Percentiles rank a stretch among this genome's conserved stretches.
phyloP scores from a whole-genome alignment of 2,888 invertebrate genomes.

The Lithophane socia region DNA sequence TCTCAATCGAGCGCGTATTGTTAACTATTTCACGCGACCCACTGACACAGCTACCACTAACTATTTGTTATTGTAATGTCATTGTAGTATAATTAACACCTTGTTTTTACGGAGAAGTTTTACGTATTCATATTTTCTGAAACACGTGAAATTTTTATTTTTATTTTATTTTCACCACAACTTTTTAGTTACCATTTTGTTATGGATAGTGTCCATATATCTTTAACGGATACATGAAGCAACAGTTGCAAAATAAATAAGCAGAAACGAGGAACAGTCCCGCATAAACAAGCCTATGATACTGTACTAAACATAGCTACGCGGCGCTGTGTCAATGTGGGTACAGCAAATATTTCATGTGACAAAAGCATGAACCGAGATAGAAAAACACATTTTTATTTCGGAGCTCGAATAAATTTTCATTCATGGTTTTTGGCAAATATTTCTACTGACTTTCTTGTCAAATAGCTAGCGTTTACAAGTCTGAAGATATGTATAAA shows the following conservation, averaged over 20 bases:
- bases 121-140: constrained; percentile 4
- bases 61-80: constrained; percentile 64
- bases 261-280: constrained; percentile 29
- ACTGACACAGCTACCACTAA: constrained; percentile 72
- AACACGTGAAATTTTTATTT: not conserved
- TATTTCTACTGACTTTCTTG: constrained; percentile 30
- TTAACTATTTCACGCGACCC: constrained; percentile 70
- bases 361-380: constrained; percentile 56
- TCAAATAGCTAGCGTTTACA: constrained; percentile 27
- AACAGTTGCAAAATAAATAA: constrained; percentile 30
- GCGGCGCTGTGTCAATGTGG: constrained; percentile 54
- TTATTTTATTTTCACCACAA: too few relatives aligned
- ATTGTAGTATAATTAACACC: constrained; percentile 32
- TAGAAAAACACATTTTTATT: constrained; percentile 59
- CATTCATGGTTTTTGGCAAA: constrained; percentile 20
- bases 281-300: constrained; percentile 35
- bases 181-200: not conserved
- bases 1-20: constrained; percentile 66
- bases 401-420: not conserved
- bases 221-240: not conserved
- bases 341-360: constrained; percentile 45
- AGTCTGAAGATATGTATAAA: constrained; percentile 42
- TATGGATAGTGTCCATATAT: constrained; percentile 4
- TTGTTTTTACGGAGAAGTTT: constrained; percentile 26
- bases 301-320: constrained; percentile 4